Conservation (phyloP, 1,140 invertebrate species). For the Scaptodrosophila lebanonensis region DNA sequence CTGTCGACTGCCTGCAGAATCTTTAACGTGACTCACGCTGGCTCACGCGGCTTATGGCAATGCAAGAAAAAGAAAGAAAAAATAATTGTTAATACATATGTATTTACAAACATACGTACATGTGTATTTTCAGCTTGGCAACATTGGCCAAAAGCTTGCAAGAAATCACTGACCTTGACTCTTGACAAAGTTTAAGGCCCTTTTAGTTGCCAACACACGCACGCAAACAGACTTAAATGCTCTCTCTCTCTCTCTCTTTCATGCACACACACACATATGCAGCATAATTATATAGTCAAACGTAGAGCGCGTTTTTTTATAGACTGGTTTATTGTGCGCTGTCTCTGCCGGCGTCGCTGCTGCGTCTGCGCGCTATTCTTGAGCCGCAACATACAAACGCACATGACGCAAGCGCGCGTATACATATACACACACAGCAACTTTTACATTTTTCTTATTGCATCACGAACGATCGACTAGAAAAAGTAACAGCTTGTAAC, state of each 20-base stretch:
- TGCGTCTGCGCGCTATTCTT: slow-evolving; percentile 31
- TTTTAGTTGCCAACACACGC: slow-evolving; percentile 51
- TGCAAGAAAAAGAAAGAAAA: too few relatives aligned
- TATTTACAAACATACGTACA: slow-evolving; percentile 10
- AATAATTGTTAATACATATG: too few relatives aligned
- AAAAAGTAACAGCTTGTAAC: too few relatives aligned
- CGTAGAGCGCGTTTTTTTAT: slow-evolving; percentile 48
- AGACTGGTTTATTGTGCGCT: slow-evolving; percentile 64
- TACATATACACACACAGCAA: slow-evolving; percentile 21
- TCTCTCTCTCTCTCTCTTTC: background rate
- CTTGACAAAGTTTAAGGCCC: slow-evolving; percentile 75
- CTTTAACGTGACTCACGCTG: slow-evolving; percentile 38
- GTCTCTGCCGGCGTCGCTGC: slow-evolving; percentile 20
- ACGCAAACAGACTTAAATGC: slow-evolving; percentile 13
- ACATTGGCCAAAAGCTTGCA: slow-evolving; percentile 45
- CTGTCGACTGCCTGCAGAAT: slow-evolving; percentile 9
- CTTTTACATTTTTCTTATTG: slow-evolving; percentile 67
- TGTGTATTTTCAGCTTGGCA: slow-evolving; percentile 52
- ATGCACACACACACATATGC: slow-evolving; percentile 11
- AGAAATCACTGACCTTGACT: slow-evolving; percentile 76
- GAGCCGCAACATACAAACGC: slow-evolving; percentile 37
- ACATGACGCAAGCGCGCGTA: slow-evolving; percentile 60
- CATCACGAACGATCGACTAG: too few relatives aligned
- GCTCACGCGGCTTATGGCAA: too few relatives aligned
- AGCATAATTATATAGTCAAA: slow-evolving; percentile 58